phyloP scores from a whole-genome alignment of 1,140 invertebrate genomes.

The Propsilocerus akamusi region DNA sequence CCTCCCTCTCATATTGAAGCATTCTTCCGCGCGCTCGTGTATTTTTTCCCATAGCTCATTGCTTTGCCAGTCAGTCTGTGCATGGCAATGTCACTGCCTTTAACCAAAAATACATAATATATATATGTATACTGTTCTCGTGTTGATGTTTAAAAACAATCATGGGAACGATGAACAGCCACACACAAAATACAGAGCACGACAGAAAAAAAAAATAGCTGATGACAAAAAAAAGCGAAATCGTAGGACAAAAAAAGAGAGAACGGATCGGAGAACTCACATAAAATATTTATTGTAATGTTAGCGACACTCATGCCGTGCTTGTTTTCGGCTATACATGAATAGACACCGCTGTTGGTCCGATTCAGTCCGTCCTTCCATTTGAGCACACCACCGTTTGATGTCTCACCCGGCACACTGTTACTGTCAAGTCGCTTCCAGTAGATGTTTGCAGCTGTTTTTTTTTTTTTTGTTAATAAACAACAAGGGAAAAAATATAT shows the following conservation, averaged over 20 bases:
- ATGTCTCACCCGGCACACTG: too few species aligned
- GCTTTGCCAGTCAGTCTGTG: too few species aligned
- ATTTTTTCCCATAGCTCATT: too few species aligned
- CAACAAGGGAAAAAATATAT: background rate
- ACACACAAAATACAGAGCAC: background rate
- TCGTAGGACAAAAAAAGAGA: background rate
- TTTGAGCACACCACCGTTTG: too few species aligned
- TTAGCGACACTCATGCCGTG: slow-evolving; percentile 16
- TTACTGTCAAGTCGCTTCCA: background rate
- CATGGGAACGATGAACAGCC: background rate
- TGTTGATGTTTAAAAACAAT: too few species aligned
- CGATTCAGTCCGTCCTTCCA: background rate
- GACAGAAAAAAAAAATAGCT: background rate
- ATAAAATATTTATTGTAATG: slow-evolving; percentile 20
- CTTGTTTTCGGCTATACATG: slow-evolving; percentile 7
- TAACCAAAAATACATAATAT: slow-evolving; percentile 8
- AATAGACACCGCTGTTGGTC: background rate
- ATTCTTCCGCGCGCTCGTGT: too few species aligned
- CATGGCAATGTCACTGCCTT: too few species aligned
- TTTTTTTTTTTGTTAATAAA: too few species aligned
- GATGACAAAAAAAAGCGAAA: background rate
- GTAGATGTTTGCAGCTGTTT: background rate
- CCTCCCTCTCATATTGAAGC: too few species aligned
- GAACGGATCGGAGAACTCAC: slow-evolving; percentile 13
- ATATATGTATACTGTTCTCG: too few species aligned